Conservation (phyloP, 2,888 invertebrate genomes). For the Periphyllus acericola region DNA sequence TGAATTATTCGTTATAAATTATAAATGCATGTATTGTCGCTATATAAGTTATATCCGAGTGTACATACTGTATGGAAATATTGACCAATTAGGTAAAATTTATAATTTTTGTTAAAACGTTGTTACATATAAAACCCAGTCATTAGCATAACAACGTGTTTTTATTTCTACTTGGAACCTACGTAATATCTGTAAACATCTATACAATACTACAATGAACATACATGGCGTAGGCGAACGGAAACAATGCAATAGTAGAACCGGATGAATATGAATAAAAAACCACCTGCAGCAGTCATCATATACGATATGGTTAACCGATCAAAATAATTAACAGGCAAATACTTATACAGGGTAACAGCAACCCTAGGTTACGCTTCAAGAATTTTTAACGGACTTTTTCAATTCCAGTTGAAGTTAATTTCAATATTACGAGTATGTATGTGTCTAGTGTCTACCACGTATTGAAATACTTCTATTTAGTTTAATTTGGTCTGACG, state of each 20-base stretch:
- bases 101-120: conserved; percentile 15
- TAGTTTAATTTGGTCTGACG: neutral
- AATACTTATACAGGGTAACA: conserved; percentile 44
- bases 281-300: conserved; percentile 53
- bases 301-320: conserved; percentile 60
- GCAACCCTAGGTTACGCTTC: conserved; percentile 52
- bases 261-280: conserved; percentile 52
- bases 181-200: neutral
- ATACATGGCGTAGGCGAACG: conserved; percentile 17
- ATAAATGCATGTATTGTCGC: neutral
- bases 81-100: conserved; percentile 7
- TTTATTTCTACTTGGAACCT: neutral
- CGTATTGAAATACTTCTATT: neutral
- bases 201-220: neutral
- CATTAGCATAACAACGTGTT: conserved; percentile 19
- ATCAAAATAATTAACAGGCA: conserved; percentile 54
- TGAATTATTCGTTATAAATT: neutral
- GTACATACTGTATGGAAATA: conserved; percentile 4
- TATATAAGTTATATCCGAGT: neutral
- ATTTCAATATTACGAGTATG: conserved; percentile 1
- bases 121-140: neutral
- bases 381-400: conserved; percentile 47
- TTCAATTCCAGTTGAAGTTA: conserved; percentile 17
- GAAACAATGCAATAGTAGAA: conserved; percentile 50
- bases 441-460: neutral